Evolutionary conservation across 2,113 vertebrate species (phyloP).

Genomic region (Hippocampus mohnikei): DNA sequence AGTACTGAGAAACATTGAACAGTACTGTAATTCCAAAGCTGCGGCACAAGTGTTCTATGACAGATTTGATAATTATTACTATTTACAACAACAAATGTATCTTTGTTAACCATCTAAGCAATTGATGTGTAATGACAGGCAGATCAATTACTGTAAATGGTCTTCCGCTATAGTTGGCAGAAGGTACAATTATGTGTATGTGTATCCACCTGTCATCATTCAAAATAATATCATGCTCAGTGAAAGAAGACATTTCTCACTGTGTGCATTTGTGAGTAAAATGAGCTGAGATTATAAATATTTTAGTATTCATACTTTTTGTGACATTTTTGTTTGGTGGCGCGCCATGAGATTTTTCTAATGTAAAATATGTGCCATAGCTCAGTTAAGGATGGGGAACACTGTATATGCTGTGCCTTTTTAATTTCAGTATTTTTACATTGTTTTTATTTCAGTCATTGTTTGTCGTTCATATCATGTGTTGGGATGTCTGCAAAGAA

Average conservation of each 20-base stretch:
- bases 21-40: too few relatives aligned
- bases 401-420: not conserved
- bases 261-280: not conserved
- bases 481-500: not conserved
- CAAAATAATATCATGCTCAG: not conserved
- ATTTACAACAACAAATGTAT: too few relatives aligned
- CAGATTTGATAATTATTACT: too few relatives aligned
- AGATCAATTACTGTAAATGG: too few relatives aligned
- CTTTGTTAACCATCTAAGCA: too few relatives aligned
- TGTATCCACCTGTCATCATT: too few relatives aligned
- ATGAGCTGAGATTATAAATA: not conserved
- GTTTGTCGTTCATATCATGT: not conserved
- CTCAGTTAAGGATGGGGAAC: not conserved
- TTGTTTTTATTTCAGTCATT: not conserved
- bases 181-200: too few relatives aligned
- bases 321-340: not conserved
- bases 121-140: too few relatives aligned
- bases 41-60: too few relatives aligned
- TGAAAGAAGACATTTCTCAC: not conserved
- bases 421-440: not conserved
- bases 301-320: not conserved
- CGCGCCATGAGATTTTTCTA: not conserved
- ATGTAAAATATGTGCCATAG: not conserved
- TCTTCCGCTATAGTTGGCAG: too few relatives aligned
- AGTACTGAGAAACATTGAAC: too few relatives aligned